Evolutionary conservation across 2,888 invertebrate species (phyloP).

Genomic region (Achlya flavicornis): DNA sequence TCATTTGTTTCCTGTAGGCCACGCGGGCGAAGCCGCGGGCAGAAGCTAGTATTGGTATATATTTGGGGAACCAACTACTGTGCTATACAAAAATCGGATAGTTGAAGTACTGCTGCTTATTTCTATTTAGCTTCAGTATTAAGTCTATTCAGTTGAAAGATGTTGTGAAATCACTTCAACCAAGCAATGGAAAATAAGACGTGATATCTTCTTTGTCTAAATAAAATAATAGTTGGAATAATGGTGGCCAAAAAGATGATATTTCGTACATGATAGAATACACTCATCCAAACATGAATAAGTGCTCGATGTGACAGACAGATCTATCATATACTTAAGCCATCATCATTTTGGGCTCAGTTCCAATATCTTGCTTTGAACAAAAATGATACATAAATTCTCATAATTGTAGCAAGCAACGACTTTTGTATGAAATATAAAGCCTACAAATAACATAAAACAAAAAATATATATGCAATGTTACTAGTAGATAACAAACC

Average conservation of each 20-base stretch:
- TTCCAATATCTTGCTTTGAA: conserved; percentile 4
- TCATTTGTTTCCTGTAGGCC: no score
- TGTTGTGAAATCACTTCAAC: no score
- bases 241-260: not conserved
- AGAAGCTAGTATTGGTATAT: no score
- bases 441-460: not conserved
- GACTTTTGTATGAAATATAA: not conserved
- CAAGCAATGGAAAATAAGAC: no score
- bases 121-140: no score
- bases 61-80: no score
- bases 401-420: not conserved
- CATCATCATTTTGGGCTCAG: conserved; percentile 1
- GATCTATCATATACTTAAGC: conserved; percentile 7
- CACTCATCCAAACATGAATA: not conserved
- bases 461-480: not conserved
- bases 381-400: conserved; percentile 1
- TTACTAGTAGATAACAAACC: not conserved
- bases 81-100: no score
- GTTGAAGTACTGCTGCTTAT: no score
- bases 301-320: not conserved
- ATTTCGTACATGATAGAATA: not conserved
- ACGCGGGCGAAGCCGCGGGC: no score
- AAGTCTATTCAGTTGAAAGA: no score
- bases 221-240: not conserved
- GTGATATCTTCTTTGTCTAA: no score